phyloP scores from a whole-genome alignment of 2,113 vertebrate genomes.

The Gnathonemus echidnorhynchus region DNA sequence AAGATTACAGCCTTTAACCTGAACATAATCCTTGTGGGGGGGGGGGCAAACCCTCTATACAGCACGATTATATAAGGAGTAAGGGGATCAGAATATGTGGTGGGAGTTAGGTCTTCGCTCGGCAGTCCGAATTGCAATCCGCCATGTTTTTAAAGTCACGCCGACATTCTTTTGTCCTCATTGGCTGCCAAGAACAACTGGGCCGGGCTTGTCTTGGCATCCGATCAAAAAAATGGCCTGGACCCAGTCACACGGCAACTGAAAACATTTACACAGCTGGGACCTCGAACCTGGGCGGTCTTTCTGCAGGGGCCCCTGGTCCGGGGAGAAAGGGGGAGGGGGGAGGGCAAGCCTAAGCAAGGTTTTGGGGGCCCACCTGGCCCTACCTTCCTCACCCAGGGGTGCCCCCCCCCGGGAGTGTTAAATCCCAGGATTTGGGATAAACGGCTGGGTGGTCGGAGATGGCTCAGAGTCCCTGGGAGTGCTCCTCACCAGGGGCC shows the following conservation, averaged over 20 bases:
- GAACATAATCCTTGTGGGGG: slow-evolving; percentile 56
- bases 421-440: neutral
- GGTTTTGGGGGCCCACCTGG: neutral
- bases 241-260: slow-evolving; percentile 86
- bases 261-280: slow-evolving; percentile 99
- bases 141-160: slow-evolving; percentile 87
- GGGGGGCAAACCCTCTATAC: slow-evolving; percentile 46
- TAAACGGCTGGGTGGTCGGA: neutral
- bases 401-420: neutral
- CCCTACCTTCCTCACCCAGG: neutral
- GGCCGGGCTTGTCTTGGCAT: slow-evolving; percentile 86
- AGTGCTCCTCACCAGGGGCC: neutral
- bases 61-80: slow-evolving; percentile 60
- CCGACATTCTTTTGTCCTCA: slow-evolving; percentile 89
- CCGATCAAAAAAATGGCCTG: slow-evolving; percentile 72
- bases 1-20: slow-evolving; percentile 51
- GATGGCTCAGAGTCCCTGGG: neutral
- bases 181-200: slow-evolving; percentile 90
- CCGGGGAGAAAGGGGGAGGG: neutral
- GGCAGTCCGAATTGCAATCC: slow-evolving; percentile 80
- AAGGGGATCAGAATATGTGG: slow-evolving; percentile 76
- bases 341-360: neutral
- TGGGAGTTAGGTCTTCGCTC: slow-evolving; percentile 77
- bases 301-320: slow-evolving; percentile 57
- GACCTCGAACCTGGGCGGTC: slow-evolving; percentile 68